Percentiles rank a stretch among this genome's conserved stretches.
These are phyloP conservation scores for Drosophila kanekoi DNA, from an alignment of 2,888 invertebrate genomes.

Conservation along the genomic window DNA sequence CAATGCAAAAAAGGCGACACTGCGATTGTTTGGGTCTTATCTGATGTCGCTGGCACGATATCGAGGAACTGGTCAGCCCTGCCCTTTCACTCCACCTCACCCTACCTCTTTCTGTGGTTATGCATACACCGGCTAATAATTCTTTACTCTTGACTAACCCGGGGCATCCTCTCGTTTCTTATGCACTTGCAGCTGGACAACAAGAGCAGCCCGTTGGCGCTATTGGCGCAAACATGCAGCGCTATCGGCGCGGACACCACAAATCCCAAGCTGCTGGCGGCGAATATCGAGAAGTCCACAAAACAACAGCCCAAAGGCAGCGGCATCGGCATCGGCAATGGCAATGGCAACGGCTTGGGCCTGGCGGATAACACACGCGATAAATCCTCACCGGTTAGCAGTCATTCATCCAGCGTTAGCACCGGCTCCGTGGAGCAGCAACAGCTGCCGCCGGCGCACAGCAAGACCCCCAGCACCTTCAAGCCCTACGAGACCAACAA, in stretches of 20 bases:
- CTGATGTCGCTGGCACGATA: conserved; percentile 66
- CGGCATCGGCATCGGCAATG: conserved; percentile 60
- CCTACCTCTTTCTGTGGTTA: background rate
- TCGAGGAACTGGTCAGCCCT: conserved; percentile 12
- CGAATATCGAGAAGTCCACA: conserved; percentile 90
- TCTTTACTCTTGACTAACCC: conserved; percentile 78
- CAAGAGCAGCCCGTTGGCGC: conserved; percentile 97
- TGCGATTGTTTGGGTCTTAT: conserved; percentile 35
- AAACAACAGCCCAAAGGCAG: conserved; percentile 85
- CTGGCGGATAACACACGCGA: conserved; percentile 86
- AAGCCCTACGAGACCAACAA: conserved; percentile 92
- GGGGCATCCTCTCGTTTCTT: conserved; percentile 76
- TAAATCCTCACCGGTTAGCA: conserved; percentile 87
- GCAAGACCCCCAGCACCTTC: conserved; percentile 86
- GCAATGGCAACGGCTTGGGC: conserved; percentile 36
- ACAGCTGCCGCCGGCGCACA: conserved; percentile 81
- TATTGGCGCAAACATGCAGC: conserved; percentile 98
- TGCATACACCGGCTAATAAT: conserved; percentile 41
- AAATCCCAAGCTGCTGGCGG: conserved; percentile 90
- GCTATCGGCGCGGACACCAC: conserved; percentile 97
- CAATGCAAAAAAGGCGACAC: conserved; percentile 43
- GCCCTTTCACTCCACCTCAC: background rate
- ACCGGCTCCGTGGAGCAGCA: conserved; percentile 84
- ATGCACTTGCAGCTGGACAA: conserved; percentile 95
- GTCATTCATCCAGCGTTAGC: conserved; percentile 85